Conservation (phyloP, 2,113 vertebrate genomes). For the Otocyon megalotis region DNA sequence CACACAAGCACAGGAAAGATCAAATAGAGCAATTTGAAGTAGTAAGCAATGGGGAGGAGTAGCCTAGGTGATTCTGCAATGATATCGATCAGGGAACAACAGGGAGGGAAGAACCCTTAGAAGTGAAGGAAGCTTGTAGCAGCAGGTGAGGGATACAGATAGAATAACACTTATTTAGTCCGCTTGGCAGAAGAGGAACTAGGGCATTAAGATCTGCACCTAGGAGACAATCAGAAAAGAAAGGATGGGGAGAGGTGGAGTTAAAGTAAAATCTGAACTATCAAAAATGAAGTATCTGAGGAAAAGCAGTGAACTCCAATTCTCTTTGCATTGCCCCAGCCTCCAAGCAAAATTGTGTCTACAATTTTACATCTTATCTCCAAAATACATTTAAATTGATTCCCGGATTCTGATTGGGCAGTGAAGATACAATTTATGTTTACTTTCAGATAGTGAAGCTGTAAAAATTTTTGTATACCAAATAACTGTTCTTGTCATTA, state of each 20-base stretch:
- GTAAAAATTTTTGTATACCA: constrained; percentile 47
- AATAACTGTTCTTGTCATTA: constrained; percentile 42
- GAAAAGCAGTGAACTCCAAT: constrained; percentile 19
- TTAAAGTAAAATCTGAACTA: neutral
- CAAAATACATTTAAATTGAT: neutral
- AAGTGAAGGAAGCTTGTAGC: constrained; percentile 24
- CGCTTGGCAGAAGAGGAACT: neutral
- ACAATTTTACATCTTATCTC: constrained; percentile 19
- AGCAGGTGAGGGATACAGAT: neutral
- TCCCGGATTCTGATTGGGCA: neutral
- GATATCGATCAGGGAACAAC: constrained; percentile 44
- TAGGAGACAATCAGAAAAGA: neutral
- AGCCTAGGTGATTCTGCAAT: constrained; percentile 24
- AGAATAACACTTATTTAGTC: neutral
- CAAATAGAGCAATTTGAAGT: constrained; percentile 16
- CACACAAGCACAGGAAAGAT: neutral
- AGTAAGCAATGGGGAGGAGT: constrained; percentile 29
- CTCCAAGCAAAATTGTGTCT: neutral
- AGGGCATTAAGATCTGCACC: neutral
- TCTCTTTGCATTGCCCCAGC: constrained; percentile 30
- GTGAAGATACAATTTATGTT: constrained; percentile 36
- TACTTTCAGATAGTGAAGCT: constrained; percentile 8
- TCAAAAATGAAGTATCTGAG: neutral
- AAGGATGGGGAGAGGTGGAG: neutral
- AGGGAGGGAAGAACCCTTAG: constrained; percentile 35